Evolutionary conservation across 2,797 vertebrate genomes (phyloP), one percentile per base, ranked within the genome.

Genomic region (Notoglanidium macrostoma): DNA sequence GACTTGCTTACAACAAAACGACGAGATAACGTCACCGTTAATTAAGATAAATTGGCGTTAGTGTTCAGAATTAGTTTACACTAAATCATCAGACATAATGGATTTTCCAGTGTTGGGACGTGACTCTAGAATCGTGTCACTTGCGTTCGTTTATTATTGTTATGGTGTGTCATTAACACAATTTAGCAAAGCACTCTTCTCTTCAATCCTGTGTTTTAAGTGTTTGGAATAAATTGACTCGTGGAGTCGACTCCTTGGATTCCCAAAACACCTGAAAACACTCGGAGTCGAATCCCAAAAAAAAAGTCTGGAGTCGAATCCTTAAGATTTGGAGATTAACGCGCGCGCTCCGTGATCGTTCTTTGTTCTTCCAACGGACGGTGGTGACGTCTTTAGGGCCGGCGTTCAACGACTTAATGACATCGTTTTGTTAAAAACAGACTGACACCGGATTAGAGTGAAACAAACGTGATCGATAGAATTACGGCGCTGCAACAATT

Each of bases 291-390:
- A 77, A 55, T 40, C 77, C 17, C 46, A 54, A 54, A 29, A 8
- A 35, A 54, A 79, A 79, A 8, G 46, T 29, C n/a, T 5, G 55
- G 59, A 81, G 7, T 65, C 79, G 79, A 68, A 23, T 67, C 81
- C 5, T 83, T 68, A 6, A 23, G 81, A 51, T 83, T 51, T 32
- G 79, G 79, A 63, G 59, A 12, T 63, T 35, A n/a, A 57, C 55
- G 8, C 57, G 84, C 72, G 83, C 83, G 55, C 83, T 40, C 57
- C 15, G n/a, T 10, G 51, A 73, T 15, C 35, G 26, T n/a, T 32
- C 84, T 85, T 85, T 85, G 84, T 85, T 85, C 84, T 54, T 67
- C 59, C 29, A 67, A 54, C 84, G 40, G 29, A 32, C 73, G 40
- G n/a, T 26, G 14, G 26, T 77, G 84, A 77, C 72, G 73, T 65